phyloP scores from a whole-genome alignment of 2,888 invertebrate species.

The Argynnis bischoffii region DNA sequence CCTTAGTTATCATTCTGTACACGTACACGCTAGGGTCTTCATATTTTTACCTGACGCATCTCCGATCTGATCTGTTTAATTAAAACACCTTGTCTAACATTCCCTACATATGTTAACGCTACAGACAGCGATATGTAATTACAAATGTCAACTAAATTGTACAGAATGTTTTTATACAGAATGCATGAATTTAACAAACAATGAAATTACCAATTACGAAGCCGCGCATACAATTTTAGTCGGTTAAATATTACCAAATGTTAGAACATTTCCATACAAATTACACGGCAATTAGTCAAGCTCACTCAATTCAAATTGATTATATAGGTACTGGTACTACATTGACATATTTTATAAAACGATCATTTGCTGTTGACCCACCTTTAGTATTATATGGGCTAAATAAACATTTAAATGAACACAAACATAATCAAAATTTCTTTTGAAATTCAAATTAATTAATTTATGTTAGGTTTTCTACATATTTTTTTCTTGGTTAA shows the following conservation, averaged over 20 bases:
- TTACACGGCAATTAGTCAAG: conserved; percentile 50
- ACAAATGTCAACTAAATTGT: conserved; percentile 20
- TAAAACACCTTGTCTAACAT: conserved; percentile 12
- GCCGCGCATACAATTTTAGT: conserved; percentile 25
- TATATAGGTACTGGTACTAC: background rate
- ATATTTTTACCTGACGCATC: conserved; percentile 15
- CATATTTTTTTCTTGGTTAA: too few species aligned
- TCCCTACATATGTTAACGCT: background rate
- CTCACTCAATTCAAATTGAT: background rate
- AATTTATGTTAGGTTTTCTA: too few species aligned
- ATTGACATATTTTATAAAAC: background rate
- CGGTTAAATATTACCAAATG: conserved; percentile 33
- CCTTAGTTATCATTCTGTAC: background rate
- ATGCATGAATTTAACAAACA: conserved; percentile 26
- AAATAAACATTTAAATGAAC: too few species aligned
- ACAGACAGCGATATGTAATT: conserved; percentile 12
- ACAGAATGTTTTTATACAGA: conserved; percentile 23
- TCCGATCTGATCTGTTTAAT: conserved; percentile 8
- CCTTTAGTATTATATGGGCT: too few species aligned
- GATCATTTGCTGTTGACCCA: too few species aligned
- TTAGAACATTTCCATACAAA: conserved; percentile 72
- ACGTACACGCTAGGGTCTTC: background rate
- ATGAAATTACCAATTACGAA: conserved; percentile 30
- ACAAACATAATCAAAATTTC: too few species aligned
- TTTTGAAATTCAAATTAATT: too few species aligned